These are phyloP conservation scores for Micromesistius poutassou DNA, from an alignment of 2,797 vertebrate genomes.

Conservation along the genomic window DNA sequence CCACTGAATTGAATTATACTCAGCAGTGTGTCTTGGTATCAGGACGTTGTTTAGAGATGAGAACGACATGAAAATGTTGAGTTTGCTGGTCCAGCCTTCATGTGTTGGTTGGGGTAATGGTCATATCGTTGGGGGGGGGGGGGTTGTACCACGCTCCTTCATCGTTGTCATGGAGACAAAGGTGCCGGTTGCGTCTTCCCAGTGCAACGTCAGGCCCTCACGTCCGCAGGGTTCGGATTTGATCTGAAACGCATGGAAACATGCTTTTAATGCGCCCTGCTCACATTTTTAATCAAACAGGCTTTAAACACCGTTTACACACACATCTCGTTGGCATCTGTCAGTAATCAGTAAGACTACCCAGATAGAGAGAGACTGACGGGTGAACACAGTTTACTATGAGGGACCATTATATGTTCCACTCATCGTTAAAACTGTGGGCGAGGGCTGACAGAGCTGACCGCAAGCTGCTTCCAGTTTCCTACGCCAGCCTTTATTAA, in stretches of 20 bases:
- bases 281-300: neutral
- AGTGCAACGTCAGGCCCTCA: conserved; percentile 51
- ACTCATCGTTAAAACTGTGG: neutral
- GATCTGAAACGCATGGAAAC: conserved; percentile 63
- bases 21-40: too few species aligned
- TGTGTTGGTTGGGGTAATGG: neutral
- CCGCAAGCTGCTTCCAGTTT: neutral
- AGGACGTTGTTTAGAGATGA: neutral
- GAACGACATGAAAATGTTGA: neutral
- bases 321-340: neutral
- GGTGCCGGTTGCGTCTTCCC: neutral
- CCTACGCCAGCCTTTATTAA: neutral
- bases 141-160: neutral
- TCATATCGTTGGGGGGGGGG: neutral
- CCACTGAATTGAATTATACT: too few species aligned
- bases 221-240: conserved; percentile 76
- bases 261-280: neutral
- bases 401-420: neutral
- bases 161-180: conserved; percentile 6
- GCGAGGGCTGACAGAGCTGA: neutral
- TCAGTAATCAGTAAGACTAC: neutral
- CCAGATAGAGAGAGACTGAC: neutral
- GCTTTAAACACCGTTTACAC: neutral
- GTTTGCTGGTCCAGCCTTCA: neutral
- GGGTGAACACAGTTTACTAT: neutral